A percentile compares a stretch with the other conserved stretches of the same genome.
Evolutionary conservation across 2,888 invertebrate species (phyloP).

Genomic region (Chymomyza procnemis): DNA sequence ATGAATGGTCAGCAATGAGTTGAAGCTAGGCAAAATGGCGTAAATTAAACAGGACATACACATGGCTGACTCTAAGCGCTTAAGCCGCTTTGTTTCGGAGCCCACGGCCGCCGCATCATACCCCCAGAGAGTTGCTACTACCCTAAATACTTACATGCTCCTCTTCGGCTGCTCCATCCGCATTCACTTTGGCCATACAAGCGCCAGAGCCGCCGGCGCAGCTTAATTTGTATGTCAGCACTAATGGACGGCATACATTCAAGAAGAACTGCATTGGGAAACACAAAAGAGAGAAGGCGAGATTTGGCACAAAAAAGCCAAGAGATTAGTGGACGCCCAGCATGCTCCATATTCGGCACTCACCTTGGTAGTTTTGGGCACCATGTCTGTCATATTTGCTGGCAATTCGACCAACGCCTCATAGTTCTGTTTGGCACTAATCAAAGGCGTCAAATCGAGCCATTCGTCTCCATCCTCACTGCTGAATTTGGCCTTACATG

Average conservation of each 20-base stretch:
- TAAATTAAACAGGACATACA: constrained; percentile 23
- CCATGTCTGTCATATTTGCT: constrained; percentile 57
- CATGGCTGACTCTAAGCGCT: constrained; percentile 11
- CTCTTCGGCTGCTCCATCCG: constrained; percentile 71
- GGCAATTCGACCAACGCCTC: constrained; percentile 73
- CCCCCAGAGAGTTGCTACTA: not conserved
- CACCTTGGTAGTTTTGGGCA: constrained; percentile 74
- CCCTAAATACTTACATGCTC: constrained; percentile 72
- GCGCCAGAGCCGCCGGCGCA: constrained; percentile 77
- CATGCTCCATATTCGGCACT: constrained; percentile 15
- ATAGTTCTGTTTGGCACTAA: constrained; percentile 76
- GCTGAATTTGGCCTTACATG: constrained; percentile 71
- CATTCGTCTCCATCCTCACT: constrained; percentile 49
- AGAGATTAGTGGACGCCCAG: constrained; percentile 34
- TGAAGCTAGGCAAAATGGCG: constrained; percentile 15
- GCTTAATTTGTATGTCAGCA: constrained; percentile 76
- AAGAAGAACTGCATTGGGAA: constrained; percentile 70
- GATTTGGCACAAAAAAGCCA: constrained; percentile 24
- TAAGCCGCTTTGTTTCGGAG: constrained; percentile 57
- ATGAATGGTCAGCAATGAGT: constrained; percentile 42
- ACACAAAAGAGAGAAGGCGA: constrained; percentile 22
- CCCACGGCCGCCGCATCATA: not conserved
- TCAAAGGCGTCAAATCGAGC: constrained; percentile 77
- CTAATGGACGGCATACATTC: constrained; percentile 78
- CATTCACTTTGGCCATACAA: constrained; percentile 74